A percentile compares a stretch with the other conserved stretches of the same genome.
phyloP scores from a whole-genome alignment of 2,113 vertebrate species.

The Oophaga pumilio region DNA sequence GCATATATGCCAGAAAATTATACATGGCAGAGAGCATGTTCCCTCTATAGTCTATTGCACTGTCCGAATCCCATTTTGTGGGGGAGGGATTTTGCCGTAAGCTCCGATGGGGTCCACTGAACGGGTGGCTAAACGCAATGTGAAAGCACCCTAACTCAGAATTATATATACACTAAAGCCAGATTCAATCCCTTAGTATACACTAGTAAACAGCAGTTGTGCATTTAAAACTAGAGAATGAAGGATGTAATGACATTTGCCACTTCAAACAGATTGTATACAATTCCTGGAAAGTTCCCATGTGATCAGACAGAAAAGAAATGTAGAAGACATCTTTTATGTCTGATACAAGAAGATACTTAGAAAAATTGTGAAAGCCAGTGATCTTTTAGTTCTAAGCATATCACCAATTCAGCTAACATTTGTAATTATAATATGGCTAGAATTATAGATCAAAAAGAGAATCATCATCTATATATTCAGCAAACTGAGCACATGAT shows the following conservation, averaged over 20 bases:
- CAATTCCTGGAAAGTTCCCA: not conserved
- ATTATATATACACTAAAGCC: too few species aligned
- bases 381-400: not conserved
- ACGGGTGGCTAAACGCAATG: too few species aligned
- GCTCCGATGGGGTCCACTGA: too few species aligned
- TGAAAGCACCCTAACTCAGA: too few species aligned
- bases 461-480: not conserved
- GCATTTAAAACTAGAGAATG: not conserved
- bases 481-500: not conserved
- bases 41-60: too few species aligned
- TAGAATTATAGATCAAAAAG: conserved; percentile 28
- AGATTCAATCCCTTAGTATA: too few species aligned
- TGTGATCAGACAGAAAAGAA: not conserved
- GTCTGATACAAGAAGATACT: not conserved
- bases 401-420: not conserved
- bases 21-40: too few species aligned
- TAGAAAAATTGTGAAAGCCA: not conserved
- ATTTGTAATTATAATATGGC: conserved; percentile 29
- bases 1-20: too few species aligned
- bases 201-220: too few species aligned
- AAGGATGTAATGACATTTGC: not conserved
- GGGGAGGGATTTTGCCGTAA: too few species aligned
- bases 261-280: not conserved
- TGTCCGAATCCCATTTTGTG: too few species aligned
- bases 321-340: not conserved